Conservation (phyloP, 2,113 vertebrate species). For the Chaetodon auriga region DNA sequence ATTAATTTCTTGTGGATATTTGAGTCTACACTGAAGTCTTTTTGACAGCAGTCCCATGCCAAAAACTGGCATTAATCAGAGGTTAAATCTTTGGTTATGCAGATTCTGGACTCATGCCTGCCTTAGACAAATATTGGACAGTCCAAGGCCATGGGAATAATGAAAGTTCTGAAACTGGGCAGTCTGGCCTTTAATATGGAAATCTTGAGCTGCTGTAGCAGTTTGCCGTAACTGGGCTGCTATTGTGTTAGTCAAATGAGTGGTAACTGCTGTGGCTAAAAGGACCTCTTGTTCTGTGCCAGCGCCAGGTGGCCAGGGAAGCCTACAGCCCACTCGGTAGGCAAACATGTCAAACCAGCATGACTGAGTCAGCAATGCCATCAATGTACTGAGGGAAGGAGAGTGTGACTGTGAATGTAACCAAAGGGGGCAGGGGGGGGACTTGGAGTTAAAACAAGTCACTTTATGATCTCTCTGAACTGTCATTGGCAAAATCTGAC, state of each 20-base stretch:
- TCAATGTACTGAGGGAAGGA: conserved; percentile 18
- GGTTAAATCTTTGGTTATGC: conserved; percentile 3
- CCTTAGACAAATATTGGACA: conserved; percentile 8
- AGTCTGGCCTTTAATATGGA: conserved; percentile 58
- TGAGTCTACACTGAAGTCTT: neutral
- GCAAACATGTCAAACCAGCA: conserved; percentile 64
- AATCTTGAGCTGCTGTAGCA: conserved; percentile 49
- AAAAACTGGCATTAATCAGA: conserved; percentile 9
- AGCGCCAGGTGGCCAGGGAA: conserved; percentile 65
- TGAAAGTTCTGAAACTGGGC: conserved; percentile 12
- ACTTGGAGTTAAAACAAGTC: conserved; percentile 29
- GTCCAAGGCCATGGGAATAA: neutral
- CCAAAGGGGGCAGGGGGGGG: neutral
- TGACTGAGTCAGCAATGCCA: conserved; percentile 61
- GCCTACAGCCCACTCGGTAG: conserved; percentile 55
- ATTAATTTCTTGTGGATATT: conserved; percentile 1
- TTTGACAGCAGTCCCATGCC: neutral
- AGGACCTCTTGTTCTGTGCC: conserved; percentile 69
- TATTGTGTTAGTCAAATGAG: conserved; percentile 69
- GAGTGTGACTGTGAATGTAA: neutral
- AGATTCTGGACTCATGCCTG: conserved; percentile 9
- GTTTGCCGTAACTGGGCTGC: conserved; percentile 57
- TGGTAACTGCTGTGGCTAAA: conserved; percentile 66
- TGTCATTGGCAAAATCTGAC: neutral
- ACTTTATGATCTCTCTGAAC: neutral